Evolutionary conservation across 2,113 vertebrate genomes (phyloP).

Genomic region (Cichladusa arquata): DNA sequence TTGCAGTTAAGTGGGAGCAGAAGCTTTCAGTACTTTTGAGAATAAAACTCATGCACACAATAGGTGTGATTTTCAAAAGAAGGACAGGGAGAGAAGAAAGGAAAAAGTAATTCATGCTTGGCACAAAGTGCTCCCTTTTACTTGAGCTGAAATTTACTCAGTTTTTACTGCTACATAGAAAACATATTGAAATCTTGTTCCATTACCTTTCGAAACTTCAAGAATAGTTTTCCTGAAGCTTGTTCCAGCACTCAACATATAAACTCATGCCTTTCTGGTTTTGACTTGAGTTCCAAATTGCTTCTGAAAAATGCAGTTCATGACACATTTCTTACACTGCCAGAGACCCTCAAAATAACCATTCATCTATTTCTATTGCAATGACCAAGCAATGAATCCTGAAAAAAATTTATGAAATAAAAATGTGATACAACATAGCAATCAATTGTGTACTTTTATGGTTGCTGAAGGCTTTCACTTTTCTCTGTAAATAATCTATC

Average conservation of each 20-base stretch:
- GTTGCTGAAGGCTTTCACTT: slow-evolving; percentile 16
- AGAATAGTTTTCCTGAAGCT: slow-evolving; percentile 1
- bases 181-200: slow-evolving; percentile 14
- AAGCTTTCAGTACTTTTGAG: neutral
- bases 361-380: slow-evolving; percentile 28
- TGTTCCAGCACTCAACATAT: neutral
- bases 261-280: neutral
- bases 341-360: slow-evolving; percentile 24
- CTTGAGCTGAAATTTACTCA: neutral
- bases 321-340: slow-evolving; percentile 1
- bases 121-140: neutral
- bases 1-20: neutral
- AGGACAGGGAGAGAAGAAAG: neutral
- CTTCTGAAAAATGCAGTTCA: slow-evolving; percentile 27
- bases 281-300: slow-evolving; percentile 24
- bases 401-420: slow-evolving; percentile 47
- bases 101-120: neutral
- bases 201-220: neutral
- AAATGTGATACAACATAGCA: neutral
- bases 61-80: slow-evolving; percentile 6
- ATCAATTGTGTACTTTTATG: slow-evolving; percentile 9
- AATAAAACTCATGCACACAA: neutral
- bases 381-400: slow-evolving; percentile 15
- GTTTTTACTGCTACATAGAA: neutral
- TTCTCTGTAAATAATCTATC: slow-evolving; percentile 15